Evolutionary conservation across 2,888 invertebrate genomes (phyloP).

Genomic region (Eupithecia vulgata): DNA sequence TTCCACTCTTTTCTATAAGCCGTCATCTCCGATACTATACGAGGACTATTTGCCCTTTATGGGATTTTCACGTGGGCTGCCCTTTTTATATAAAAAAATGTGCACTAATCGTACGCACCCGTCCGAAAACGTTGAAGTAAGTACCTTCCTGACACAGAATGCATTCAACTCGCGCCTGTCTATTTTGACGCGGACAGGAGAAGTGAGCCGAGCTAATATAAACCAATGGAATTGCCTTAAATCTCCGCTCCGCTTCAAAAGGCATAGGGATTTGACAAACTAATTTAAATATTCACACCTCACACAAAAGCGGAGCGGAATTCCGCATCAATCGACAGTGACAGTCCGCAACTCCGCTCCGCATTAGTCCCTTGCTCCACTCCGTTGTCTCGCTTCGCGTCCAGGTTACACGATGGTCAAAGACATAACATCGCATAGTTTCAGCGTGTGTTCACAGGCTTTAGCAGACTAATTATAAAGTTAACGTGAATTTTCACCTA

Average conservation of each 20-base stretch:
- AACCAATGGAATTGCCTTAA: too few species aligned
- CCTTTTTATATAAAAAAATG: not conserved
- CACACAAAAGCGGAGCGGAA: not conserved
- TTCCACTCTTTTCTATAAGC: too few species aligned
- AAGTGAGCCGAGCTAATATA: too few species aligned
- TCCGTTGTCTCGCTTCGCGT: not conserved
- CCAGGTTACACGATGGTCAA: not conserved
- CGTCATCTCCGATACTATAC: too few species aligned
- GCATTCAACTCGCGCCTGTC: not conserved
- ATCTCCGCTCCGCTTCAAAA: too few species aligned
- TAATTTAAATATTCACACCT: too few species aligned
- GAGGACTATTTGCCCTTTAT: not conserved
- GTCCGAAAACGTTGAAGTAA: not conserved
- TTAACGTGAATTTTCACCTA: slow-evolving; percentile 7
- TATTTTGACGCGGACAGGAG: too few species aligned
- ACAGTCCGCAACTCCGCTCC: not conserved
- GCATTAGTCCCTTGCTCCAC: not conserved
- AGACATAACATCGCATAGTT: not conserved
- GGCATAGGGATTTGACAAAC: too few species aligned
- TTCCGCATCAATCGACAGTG: not conserved
- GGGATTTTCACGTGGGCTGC: not conserved
- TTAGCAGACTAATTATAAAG: slow-evolving; percentile 4
- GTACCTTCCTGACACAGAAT: not conserved
- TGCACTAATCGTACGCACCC: not conserved
- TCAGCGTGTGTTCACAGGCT: not conserved